phyloP scores from a whole-genome alignment of 2,797 vertebrate genomes.

The Morelia viridis region DNA sequence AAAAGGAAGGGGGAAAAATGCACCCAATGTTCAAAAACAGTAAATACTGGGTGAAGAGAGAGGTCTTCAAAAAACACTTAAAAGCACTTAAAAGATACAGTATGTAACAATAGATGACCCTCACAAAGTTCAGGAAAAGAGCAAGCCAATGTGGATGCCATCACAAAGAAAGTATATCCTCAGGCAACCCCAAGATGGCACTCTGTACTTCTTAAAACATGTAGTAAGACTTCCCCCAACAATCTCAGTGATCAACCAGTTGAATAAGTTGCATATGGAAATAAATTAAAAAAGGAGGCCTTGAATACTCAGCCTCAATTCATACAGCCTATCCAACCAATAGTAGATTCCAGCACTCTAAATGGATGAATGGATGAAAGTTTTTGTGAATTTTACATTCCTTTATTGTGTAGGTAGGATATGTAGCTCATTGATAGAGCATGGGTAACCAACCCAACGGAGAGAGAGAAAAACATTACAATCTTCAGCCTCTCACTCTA shows the following conservation, averaged over 20 bases:
- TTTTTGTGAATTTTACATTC: background rate
- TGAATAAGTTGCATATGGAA: background rate
- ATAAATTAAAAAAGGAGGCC: background rate
- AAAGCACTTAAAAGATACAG: background rate
- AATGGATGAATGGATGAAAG: background rate
- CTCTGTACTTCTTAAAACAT: background rate
- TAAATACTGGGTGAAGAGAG: background rate
- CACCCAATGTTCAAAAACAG: background rate
- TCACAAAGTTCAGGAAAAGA: background rate
- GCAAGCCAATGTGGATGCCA: background rate
- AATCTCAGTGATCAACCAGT: background rate
- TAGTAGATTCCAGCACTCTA: background rate
- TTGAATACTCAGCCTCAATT: background rate
- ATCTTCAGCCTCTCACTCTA: background rate
- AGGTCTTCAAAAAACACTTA: background rate
- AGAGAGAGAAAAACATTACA: background rate
- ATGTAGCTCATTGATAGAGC: background rate
- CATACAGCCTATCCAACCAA: background rate
- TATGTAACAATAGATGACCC: background rate
- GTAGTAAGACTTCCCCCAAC: background rate
- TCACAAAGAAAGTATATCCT: background rate
- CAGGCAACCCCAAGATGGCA: background rate
- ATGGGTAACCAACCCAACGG: background rate
- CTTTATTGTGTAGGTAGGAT: background rate
- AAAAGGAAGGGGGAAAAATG: background rate